Conservation (phyloP, 37 sponge, comb jelly and placozoan species). For the Spongilla lacustris region DNA sequence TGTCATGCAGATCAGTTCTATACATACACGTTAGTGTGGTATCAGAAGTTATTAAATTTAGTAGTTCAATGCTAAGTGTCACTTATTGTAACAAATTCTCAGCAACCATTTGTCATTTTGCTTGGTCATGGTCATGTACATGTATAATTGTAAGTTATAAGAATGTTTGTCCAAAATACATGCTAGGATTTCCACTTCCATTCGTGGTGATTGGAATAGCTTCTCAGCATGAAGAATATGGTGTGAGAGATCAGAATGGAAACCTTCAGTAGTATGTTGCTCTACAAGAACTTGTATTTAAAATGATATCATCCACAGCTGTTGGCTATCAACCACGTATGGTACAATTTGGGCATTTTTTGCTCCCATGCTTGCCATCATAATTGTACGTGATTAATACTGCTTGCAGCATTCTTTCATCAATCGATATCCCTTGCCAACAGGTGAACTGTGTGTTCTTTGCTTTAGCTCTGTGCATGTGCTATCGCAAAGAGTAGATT, state of each 20-base stretch:
- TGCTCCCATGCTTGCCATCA: conserved; percentile 46
- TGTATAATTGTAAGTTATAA: no score
- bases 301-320: not conserved
- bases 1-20: no score
- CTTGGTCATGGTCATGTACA: no score
- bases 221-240: conserved; percentile 17
- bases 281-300: no score
- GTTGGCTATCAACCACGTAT: conserved; percentile 30
- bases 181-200: conserved; percentile 38
- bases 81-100: no score
- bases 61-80: no score
- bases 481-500: conserved; percentile 9
- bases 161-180: no score
- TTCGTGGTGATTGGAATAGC: conserved; percentile 34
- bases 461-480: conserved; percentile 11
- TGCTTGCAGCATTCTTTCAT: not conserved
- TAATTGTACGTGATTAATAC: conserved; percentile 33
- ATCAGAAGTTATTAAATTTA: no score
- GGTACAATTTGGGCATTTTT: conserved; percentile 41
- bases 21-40: no score
- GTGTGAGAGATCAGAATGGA: conserved; percentile 19
- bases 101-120: no score
- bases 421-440: not conserved
- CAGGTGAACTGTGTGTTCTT: conserved; percentile 56
- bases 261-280: conserved; percentile 18